phyloP scores from a whole-genome alignment of 2,888 invertebrate species.

The Agrotis segetum region DNA sequence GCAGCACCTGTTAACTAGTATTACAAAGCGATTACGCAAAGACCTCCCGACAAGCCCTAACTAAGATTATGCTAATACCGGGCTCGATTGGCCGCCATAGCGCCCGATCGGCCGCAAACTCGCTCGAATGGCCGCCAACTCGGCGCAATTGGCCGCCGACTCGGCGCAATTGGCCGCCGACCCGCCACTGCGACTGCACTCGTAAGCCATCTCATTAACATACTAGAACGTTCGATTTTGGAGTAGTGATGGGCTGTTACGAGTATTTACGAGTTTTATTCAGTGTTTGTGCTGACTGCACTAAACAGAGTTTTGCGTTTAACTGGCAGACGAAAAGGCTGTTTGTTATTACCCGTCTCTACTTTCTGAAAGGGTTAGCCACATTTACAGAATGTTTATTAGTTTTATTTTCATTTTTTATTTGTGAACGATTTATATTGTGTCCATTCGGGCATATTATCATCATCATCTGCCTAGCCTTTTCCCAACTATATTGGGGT shows the following conservation, averaged over 20 bases:
- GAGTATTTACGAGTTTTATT: conserved; percentile 18
- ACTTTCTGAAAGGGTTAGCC: not conserved
- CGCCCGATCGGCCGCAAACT: conserved; percentile 15
- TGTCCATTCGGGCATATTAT: too few relatives aligned
- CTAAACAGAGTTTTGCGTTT: conserved; percentile 13
- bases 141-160: conserved; percentile 6
- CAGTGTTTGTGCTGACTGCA: conserved; percentile 5
- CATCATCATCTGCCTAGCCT: too few relatives aligned
- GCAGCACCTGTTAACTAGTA: conserved; percentile 26
- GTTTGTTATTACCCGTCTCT: not conserved
- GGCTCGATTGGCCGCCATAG: conserved; percentile 1
- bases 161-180: conserved; percentile 7
- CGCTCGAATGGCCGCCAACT: conserved; percentile 3
- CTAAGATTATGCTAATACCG: conserved; percentile 50
- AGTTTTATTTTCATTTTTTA: too few relatives aligned
- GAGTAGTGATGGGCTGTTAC: conserved; percentile 23
- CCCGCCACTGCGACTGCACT: conserved; percentile 34
- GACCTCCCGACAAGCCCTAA: conserved; percentile 8
- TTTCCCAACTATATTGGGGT: too few relatives aligned
- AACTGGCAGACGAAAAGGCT: not conserved
- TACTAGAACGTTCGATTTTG: conserved; percentile 31
- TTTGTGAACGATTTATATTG: too few relatives aligned
- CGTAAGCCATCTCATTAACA: conserved; percentile 47
- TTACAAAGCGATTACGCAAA: conserved; percentile 48
- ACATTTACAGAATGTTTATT: not conserved